A percentile compares a stretch with the other conserved stretches of the same genome.
Conservation (phyloP, 2,113 vertebrate species). For the Psilopsiagon aymara region DNA sequence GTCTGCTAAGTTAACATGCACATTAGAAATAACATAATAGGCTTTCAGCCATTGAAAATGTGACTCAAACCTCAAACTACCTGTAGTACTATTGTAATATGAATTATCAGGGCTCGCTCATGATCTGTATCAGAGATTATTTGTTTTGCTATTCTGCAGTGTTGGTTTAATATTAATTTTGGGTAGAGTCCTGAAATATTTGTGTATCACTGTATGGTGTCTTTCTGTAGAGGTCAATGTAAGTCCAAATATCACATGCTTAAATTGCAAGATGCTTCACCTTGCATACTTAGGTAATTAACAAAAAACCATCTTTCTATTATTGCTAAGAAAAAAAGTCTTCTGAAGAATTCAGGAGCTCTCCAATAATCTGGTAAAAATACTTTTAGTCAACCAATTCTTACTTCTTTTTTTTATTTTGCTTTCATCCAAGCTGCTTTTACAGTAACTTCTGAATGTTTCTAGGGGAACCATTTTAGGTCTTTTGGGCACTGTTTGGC, state of each 20-base stretch:
- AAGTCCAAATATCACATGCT: not conserved
- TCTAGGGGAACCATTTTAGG: not conserved
- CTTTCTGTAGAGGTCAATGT: not conserved
- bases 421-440: conserved; percentile 9
- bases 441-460: conserved; percentile 1
- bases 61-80: not conserved
- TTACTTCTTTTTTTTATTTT: conserved; percentile 15
- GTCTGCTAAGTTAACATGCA: not conserved
- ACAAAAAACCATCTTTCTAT: not conserved
- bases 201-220: not conserved
- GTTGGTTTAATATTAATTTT: conserved; percentile 4
- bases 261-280: not conserved
- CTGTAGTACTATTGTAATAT: not conserved
- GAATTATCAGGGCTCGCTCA: not conserved
- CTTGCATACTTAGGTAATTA: not conserved
- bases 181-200: not conserved
- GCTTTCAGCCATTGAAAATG: not conserved
- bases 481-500: not conserved
- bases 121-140: not conserved
- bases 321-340: not conserved
- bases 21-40: not conserved
- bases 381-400: not conserved
- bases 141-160: not conserved
- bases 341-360: not conserved
- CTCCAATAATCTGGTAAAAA: not conserved